These are phyloP conservation scores for Otolemur garnettii DNA, from an alignment of 2,113 vertebrate species.

Conservation along the genomic window DNA sequence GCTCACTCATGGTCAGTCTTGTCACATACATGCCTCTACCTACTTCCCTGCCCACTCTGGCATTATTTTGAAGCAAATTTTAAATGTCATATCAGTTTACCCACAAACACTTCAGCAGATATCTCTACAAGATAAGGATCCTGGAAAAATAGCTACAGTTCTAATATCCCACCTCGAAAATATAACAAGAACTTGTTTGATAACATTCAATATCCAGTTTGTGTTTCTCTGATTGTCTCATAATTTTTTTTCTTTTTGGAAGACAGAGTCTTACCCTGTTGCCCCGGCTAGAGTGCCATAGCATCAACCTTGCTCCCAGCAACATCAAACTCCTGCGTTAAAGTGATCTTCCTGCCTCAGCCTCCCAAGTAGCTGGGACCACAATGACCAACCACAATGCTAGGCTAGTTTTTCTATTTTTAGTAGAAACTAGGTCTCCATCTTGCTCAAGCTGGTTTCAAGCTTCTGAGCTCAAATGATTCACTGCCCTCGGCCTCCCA, in stretches of 20 bases:
- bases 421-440: too few species aligned
- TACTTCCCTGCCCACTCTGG: not conserved
- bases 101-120: not conserved
- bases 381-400: too few species aligned
- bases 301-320: too few species aligned
- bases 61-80: not conserved
- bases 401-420: too few species aligned
- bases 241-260: not conserved
- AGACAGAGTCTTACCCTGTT: too few species aligned
- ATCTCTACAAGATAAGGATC: constrained; percentile 22
- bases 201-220: not conserved
- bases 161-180: not conserved
- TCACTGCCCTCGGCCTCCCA: too few species aligned
- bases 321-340: too few species aligned
- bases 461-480: too few species aligned
- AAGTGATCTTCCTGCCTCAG: too few species aligned
- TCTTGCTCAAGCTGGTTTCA: too few species aligned
- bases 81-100: not conserved
- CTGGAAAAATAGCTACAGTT: not conserved
- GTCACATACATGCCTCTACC: not conserved
- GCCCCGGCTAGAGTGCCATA: too few species aligned
- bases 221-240: not conserved
- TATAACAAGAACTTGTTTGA: not conserved
- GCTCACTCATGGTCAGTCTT: not conserved
- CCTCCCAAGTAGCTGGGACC: too few species aligned